Conservation (phyloP, 2,888 invertebrate genomes). For the Volucella inflata region DNA sequence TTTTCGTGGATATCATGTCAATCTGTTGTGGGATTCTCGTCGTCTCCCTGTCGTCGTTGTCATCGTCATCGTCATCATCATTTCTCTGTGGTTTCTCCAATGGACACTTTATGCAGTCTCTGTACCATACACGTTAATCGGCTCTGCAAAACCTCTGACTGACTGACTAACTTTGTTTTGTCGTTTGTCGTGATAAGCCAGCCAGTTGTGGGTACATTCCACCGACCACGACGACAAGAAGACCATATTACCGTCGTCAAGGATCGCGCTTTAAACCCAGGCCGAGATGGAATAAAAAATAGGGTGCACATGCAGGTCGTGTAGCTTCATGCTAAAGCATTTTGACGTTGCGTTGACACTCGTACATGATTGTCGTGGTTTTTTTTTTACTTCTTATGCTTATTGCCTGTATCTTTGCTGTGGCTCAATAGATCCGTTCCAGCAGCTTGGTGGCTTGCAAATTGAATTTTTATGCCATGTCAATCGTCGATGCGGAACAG, state of each 20-base stretch:
- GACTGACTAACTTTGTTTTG: constrained; percentile 59
- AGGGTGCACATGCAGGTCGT: constrained; percentile 68
- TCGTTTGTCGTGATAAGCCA: constrained; percentile 66
- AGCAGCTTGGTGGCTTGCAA: constrained; percentile 46
- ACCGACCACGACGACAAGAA: constrained; percentile 7
- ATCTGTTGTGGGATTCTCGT: constrained; percentile 72
- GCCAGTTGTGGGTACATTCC: constrained; percentile 47
- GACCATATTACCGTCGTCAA: constrained; percentile 44
- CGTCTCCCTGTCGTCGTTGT: constrained; percentile 24
- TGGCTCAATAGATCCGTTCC: too few species aligned
- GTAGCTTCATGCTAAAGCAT: constrained; percentile 62
- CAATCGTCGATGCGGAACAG: constrained; percentile 54
- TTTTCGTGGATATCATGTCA: constrained; percentile 75
- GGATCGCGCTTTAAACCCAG: constrained; percentile 8
- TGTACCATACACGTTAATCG: constrained; percentile 45
- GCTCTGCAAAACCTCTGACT: background rate
- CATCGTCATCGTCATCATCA: constrained; percentile 43
- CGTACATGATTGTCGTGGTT: constrained; percentile 72
- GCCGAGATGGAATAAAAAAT: background rate
- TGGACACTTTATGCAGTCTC: constrained; percentile 64
- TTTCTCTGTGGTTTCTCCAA: constrained; percentile 65
- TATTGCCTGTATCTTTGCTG: constrained; percentile 30
- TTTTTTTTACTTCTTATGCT: constrained; percentile 11
- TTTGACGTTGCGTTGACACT: constrained; percentile 73
- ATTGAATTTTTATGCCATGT: constrained; percentile 72